These are phyloP conservation scores for Ploceus nigricollis DNA, from an alignment of 2,113 vertebrate genomes.

Conservation along the genomic window DNA sequence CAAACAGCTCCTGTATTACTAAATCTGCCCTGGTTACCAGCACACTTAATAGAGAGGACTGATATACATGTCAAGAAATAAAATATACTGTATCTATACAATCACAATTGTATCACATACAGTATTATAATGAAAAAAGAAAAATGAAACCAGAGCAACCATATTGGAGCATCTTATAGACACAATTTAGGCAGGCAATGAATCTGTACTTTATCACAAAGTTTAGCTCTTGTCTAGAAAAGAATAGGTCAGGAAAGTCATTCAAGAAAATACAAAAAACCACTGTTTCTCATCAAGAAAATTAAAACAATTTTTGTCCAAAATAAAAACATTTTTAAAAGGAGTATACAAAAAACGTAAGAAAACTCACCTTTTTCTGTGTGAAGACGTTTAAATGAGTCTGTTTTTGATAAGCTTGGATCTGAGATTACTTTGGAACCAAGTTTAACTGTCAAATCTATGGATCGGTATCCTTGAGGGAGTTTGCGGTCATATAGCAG, in stretches of 20 bases:
- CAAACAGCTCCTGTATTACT: not conserved
- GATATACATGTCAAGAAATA: not conserved
- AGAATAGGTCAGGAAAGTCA: not conserved
- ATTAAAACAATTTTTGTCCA: not conserved
- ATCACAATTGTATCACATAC: not conserved
- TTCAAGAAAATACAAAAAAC: not conserved
- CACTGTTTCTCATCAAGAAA: not conserved
- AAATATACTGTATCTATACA: not conserved
- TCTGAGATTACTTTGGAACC: slow-evolving; percentile 98
- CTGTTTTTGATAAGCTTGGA: slow-evolving; percentile 94
- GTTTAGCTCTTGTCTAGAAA: not conserved
- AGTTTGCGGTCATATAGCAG: slow-evolving; percentile 94
- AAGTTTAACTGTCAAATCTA: slow-evolving; percentile 94
- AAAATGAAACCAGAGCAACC: not conserved
- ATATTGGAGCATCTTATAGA: not conserved
- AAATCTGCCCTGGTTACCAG: not conserved
- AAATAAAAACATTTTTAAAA: not conserved
- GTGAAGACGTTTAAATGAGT: slow-evolving; percentile 96
- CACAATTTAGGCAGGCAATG: not conserved
- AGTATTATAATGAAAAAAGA: not conserved
- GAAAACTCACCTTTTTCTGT: slow-evolving; percentile 90
- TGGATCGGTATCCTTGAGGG: slow-evolving; percentile 94
- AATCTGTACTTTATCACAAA: not conserved
- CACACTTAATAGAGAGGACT: not conserved
- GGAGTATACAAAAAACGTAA: not conserved